These are phyloP conservation scores for Squalus acanthias DNA, from an alignment of 2,797 vertebrate species.

Conservation along the genomic window DNA sequence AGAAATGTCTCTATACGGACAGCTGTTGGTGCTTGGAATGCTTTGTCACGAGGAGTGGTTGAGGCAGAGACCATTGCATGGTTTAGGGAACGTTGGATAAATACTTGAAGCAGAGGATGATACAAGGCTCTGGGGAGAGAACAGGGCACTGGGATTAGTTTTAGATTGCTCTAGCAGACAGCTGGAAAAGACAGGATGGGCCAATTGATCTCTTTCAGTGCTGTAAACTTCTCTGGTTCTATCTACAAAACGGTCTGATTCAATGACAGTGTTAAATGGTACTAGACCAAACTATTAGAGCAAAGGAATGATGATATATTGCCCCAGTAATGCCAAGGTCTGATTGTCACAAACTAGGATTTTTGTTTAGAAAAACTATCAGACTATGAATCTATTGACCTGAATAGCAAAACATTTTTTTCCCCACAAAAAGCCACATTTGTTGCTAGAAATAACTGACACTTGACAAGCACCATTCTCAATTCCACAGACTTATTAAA, in stretches of 20 bases:
- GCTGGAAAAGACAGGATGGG: neutral
- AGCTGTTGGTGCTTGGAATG: neutral
- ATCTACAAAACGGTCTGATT: neutral
- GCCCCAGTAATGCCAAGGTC: neutral
- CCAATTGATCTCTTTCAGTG: neutral
- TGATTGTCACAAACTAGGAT: neutral
- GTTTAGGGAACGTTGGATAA: neutral
- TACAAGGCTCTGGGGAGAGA: neutral
- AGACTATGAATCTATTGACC: neutral
- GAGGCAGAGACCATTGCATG: neutral
- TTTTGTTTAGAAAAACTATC: neutral
- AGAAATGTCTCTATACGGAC: neutral
- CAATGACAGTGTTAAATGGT: neutral
- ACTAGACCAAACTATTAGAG: neutral
- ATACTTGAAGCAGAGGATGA: neutral
- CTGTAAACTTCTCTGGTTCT: neutral
- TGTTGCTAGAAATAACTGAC: neutral
- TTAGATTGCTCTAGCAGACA: neutral
- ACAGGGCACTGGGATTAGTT: neutral
- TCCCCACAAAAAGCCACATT: neutral
- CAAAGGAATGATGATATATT: neutral
- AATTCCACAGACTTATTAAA: neutral
- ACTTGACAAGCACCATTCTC: neutral
- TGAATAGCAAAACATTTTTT: neutral
- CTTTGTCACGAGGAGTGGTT: neutral